Conservation (phyloP, 2,888 invertebrate genomes). For the Tipula vernalis region DNA sequence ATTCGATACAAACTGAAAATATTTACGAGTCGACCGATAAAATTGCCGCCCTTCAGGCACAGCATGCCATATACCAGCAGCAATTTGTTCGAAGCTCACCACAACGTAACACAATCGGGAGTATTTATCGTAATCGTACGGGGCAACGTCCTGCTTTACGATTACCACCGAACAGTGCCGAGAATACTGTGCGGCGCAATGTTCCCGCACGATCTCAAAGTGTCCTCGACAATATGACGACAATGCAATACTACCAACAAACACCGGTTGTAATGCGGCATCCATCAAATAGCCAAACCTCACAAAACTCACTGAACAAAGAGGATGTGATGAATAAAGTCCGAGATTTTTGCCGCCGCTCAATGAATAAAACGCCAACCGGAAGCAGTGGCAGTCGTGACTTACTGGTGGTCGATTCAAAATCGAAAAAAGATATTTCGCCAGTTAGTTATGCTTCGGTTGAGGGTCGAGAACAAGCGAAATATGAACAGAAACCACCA, state of each 20-base stretch:
- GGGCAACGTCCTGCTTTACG: constrained; percentile 12
- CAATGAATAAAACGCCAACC: constrained; percentile 28
- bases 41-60: neutral
- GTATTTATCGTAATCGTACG: constrained; percentile 24
- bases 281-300: neutral
- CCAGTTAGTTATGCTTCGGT: constrained; percentile 33
- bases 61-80: neutral
- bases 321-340: constrained; percentile 33
- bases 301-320: constrained; percentile 16
- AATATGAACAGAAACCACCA: constrained; percentile 21
- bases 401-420: neutral
- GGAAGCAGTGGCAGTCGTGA: constrained; percentile 13
- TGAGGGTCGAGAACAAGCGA: constrained; percentile 17
- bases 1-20: constrained; percentile 17
- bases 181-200: neutral
- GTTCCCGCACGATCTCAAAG: constrained; percentile 30
- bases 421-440: constrained; percentile 23
- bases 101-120: constrained; percentile 31
- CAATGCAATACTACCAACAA: neutral
- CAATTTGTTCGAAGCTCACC: constrained; percentile 26
- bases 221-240: constrained; percentile 27
- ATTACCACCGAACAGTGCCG: neutral
- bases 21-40: constrained; percentile 18
- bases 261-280: constrained; percentile 19
- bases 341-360: constrained; percentile 34